Conservation (phyloP, 2,797 vertebrate genomes). For the Oreortyx pictus region DNA sequence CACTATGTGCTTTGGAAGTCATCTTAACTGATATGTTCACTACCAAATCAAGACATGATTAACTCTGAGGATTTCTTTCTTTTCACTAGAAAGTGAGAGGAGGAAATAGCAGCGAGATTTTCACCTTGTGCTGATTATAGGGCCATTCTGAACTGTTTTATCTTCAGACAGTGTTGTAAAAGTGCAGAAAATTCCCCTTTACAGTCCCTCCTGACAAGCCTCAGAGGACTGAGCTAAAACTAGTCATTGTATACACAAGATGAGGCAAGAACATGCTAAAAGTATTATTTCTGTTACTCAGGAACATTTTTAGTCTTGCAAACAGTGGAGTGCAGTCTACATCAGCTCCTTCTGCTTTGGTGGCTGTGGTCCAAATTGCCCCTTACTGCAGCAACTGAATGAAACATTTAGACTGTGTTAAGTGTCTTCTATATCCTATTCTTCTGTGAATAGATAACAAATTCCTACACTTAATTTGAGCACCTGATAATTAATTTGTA, state of each 20-base stretch:
- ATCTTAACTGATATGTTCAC: neutral
- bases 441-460: neutral
- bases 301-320: neutral
- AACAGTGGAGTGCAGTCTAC: neutral
- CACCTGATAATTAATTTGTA: slow-evolving; percentile 7
- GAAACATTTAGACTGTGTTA: neutral
- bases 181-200: slow-evolving; percentile 18
- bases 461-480: neutral
- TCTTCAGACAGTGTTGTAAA: neutral
- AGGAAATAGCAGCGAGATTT: neutral
- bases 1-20: neutral
- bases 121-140: neutral
- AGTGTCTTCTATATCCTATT: neutral
- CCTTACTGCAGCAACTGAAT: neutral
- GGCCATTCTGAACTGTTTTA: neutral
- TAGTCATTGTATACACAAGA: neutral
- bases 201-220: neutral
- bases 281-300: neutral
- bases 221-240: neutral
- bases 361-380: neutral
- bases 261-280: neutral
- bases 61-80: neutral
- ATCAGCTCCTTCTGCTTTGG: neutral
- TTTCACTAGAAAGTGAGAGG: neutral
- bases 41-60: neutral